Evolutionary conservation across 2,113 vertebrate genomes (phyloP), one percentile per base, ranked within the genome.

Genomic region (Panthera tigris): DNA sequence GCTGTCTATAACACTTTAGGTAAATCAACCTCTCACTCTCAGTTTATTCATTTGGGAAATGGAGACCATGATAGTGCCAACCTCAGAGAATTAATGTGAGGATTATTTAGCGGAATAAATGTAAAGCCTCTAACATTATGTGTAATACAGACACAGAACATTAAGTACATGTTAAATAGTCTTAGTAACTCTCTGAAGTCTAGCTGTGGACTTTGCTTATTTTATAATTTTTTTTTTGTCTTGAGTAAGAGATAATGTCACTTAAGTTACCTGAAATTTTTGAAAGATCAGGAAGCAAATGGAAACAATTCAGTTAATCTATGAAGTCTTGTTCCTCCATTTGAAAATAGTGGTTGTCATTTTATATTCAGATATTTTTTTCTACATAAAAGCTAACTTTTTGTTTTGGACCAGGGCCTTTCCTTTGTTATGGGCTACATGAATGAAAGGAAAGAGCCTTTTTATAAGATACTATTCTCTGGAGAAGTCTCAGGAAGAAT

Each of bases 361-460:
- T 91, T 23, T n/a, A 71, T 55, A 25, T 4, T 88, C 71, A 36
- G 36, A 66, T 31, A 23, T 79, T 82, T 66, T 95, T 85, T 29
- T 7, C 4, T 81, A 25, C 63, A 6, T 50, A 66, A 94, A 71
- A 39, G 21, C 4, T 94, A 12, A 79, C 69, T 93, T 63, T 87
- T 83, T 94, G 8, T 41, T 97, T 97, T 93, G 95, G 5, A 29
- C 50, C 97, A 99, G 99, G 97, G 88, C 92, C 95, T 95, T 91
- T 98, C 98, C 89, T 97, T 98, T 88, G 98, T 98, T 39, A 98
- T 99, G 99, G 99, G 98, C 41, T 99, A 99, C 79, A 86, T 99
- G 94, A 99, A 99, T 94, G 99, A 99, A 98, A 98, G 99, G 14
- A 99, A 99, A 90, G 99, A 99, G 7, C 99, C 99, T 80, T 99